These are phyloP conservation scores for Anguilla anguilla DNA, from an alignment of 2,797 vertebrate species.

Conservation along the genomic window DNA sequence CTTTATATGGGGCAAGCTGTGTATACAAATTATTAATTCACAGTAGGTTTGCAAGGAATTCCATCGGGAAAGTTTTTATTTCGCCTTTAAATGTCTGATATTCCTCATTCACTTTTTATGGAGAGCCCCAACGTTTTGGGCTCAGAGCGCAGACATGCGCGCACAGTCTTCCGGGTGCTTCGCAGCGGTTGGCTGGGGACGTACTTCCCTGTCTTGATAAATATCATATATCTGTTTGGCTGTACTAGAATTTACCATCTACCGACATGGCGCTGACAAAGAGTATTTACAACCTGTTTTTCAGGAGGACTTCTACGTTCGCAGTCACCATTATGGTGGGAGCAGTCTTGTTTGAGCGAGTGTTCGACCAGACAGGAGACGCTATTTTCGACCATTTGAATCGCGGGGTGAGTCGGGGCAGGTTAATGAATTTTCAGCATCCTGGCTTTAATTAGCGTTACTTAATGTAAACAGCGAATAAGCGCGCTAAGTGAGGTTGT, in stretches of 20 bases:
- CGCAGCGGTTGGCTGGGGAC: neutral
- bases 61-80: too few relatives aligned
- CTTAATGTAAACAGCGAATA: neutral
- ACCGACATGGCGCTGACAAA: slow-evolving; percentile 72
- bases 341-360: slow-evolving; percentile 85
- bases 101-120: too few relatives aligned
- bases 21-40: too few relatives aligned
- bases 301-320: slow-evolving; percentile 86
- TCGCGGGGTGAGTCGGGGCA: slow-evolving; percentile 78
- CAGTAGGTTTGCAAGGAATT: too few relatives aligned
- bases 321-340: slow-evolving; percentile 81
- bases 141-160: too few relatives aligned
- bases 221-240: too few relatives aligned
- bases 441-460: neutral
- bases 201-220: neutral
- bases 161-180: neutral
- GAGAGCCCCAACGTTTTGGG: too few relatives aligned
- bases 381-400: slow-evolving; percentile 84
- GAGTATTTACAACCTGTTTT: slow-evolving; percentile 70
- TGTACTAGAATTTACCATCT: slow-evolving; percentile 27
- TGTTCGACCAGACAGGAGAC: slow-evolving; percentile 87
- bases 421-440: neutral
- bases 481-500: neutral
- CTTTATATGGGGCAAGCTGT: too few relatives aligned
- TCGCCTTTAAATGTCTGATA: too few relatives aligned